Evolutionary conservation across 2,888 invertebrate species (phyloP), one percentile per base, ranked within the genome.

Genomic region (Polietes domitor): DNA sequence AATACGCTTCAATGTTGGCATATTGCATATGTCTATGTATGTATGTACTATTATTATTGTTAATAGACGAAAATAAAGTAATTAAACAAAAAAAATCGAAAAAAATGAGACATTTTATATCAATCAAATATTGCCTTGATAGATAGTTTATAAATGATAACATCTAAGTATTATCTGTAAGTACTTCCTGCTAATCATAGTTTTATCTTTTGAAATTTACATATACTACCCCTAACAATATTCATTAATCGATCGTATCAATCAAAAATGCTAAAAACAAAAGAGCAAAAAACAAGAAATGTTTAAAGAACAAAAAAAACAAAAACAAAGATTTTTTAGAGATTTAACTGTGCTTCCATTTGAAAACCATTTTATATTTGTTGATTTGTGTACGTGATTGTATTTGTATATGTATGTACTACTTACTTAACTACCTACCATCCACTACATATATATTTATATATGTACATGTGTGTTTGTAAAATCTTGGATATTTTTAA

Each of bases 81-180:
- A 79, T 1, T 70, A 72, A 65, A 72, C 15, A 1, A 41, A 79
- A 71, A 47, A 61, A 77, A 74, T 47, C 41, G 74, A 80, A 77
- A 79, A 37, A 77, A 80, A 75, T 50, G 77, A 65, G 87, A 87
- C 87, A 87, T 88, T 89, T 85, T 85, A 86, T 86, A 86, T 86
- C 86, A 86, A 86, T 89, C 89, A 89, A 89, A 89, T 87, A 89
- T 87, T 89, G 89, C 89, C 89, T 89, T 89, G 88, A 87, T 89
- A 89, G 89, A 85, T 89, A 88, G 86, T 86, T 82, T 77, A 80
- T 74, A 84, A 79, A 74, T 50, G 17, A 79, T 76, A 76, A 79
- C 17, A 58, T 43, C 70, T 85, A 85, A 74, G 73, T 9, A 63
- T 47, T 73, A 65, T 26, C 61, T 26, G 41, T 61, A 68, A 68